Conservation (phyloP, 1,140 invertebrate genomes). For the Sinonovacula constricta region DNA sequence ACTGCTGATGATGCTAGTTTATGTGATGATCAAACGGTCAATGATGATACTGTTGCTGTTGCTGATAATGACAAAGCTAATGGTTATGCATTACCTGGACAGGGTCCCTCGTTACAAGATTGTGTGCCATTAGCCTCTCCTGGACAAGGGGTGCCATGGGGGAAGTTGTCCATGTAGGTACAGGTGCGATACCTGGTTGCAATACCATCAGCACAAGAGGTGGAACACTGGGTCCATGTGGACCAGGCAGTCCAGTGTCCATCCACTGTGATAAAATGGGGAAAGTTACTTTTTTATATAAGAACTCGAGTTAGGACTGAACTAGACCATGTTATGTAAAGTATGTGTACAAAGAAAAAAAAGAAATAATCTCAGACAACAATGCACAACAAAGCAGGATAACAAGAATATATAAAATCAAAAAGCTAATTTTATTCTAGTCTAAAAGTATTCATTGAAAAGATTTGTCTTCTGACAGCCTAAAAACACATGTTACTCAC, state of each 20-base stretch:
- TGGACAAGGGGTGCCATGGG: constrained; percentile 55
- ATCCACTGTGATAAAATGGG: constrained; percentile 59
- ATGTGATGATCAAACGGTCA: neutral
- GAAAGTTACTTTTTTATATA: too few relatives aligned
- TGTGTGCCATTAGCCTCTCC: neutral
- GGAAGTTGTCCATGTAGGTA: constrained; percentile 55
- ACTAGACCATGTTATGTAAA: too few relatives aligned
- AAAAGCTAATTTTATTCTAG: too few relatives aligned
- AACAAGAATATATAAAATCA: too few relatives aligned
- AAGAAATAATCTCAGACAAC: too few relatives aligned
- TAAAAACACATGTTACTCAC: too few relatives aligned
- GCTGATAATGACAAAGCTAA: neutral
- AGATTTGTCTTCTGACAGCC: too few relatives aligned
- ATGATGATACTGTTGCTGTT: neutral
- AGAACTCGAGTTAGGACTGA: too few relatives aligned
- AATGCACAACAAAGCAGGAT: too few relatives aligned
- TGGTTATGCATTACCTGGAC: constrained; percentile 26
- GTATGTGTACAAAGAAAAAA: too few relatives aligned
- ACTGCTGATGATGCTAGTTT: neutral
- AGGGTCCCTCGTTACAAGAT: constrained; percentile 7
- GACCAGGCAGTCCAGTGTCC: constrained; percentile 61
- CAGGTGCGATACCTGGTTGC: constrained; percentile 43
- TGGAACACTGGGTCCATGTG: constrained; percentile 59
- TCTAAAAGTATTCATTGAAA: too few relatives aligned
- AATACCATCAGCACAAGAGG: constrained; percentile 59